phyloP scores from a whole-genome alignment of 2,888 invertebrate species.

The Syrista parreyssii region DNA sequence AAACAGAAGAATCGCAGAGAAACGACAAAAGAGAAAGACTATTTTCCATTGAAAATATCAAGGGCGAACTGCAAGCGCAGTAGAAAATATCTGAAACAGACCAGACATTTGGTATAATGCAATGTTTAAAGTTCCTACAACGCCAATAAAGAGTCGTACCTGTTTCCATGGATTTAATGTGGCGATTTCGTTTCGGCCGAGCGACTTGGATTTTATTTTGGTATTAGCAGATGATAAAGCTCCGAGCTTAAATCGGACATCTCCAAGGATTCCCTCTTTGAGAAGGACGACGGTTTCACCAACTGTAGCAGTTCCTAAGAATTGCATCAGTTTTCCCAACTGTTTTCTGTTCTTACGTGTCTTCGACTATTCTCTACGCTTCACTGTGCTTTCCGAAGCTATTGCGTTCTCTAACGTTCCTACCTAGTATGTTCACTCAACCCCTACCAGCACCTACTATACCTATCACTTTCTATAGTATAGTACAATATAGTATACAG shows the following conservation, averaged over 20 bases:
- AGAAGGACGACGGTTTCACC: slow-evolving; percentile 18
- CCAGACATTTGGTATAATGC: slow-evolving; percentile 40
- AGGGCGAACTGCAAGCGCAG: background rate
- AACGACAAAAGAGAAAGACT: background rate
- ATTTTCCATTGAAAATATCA: background rate
- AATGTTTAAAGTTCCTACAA: slow-evolving; percentile 43
- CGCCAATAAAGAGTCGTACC: slow-evolving; percentile 5
- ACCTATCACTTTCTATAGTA: background rate
- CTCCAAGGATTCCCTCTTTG: background rate
- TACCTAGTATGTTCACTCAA: slow-evolving; percentile 4
- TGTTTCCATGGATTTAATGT: slow-evolving; percentile 4
- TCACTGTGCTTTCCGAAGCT: slow-evolving; percentile 18
- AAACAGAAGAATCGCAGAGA: background rate
- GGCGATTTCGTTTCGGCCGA: slow-evolving; percentile 18
- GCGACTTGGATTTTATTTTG: slow-evolving; percentile 42
- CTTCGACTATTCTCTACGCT: slow-evolving; percentile 51
- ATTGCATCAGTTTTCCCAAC: slow-evolving; percentile 52
- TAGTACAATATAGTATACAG: background rate
- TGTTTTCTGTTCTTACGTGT: slow-evolving; percentile 50
- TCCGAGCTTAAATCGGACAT: slow-evolving; percentile 3
- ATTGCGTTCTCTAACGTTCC: background rate
- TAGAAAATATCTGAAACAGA: background rate
- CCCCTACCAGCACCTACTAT: background rate
- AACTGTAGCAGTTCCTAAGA: slow-evolving; percentile 42
- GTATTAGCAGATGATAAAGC: slow-evolving; percentile 51